Base-by-base conservation (phyloP, 2,797 vertebrate genomes). In the Rousettus madagascariensis region DNA sequence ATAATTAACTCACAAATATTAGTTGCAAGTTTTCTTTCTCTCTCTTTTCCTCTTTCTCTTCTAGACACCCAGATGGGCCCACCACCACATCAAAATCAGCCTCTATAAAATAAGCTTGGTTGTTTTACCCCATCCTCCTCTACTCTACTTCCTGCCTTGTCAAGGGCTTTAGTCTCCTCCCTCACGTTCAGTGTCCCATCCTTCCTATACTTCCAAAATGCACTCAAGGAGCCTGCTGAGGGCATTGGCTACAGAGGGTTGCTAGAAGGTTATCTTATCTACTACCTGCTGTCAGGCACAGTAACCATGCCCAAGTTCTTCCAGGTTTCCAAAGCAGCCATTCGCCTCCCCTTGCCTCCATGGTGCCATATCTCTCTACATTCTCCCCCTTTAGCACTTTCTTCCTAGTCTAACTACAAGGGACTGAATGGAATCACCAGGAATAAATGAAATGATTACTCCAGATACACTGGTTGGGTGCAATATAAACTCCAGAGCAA, bases 21-120 rank as follows among this genome's bases (percentile, higher is more conserved):
- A 43, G 79, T n/a, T 68, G 36, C 24, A 85, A 22, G 30, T 75
- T n/a, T 83, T 91, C 75, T 90, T 82, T 8, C 43, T 77, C 20
- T 28, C 30, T 22, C 30, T 43, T 46, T 82, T 65, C 41, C 41
- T 85, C 20, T 72, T 89, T 30, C 36, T 24, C 28, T 38, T 49
- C 20, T 19, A 41, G 49, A 89, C 51, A 46, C 16, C 11, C 63
- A 63, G 26, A 55, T 13, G 26, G 36, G 11, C 20, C 24, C 20
- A 43, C 33, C 28, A 11, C 68, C 49, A 68, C 36, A 65, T 28
- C 9, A 66, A n/a, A 61, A 38, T 71, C 74, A 51, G 43, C 30
- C 51, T 68, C 46, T 28, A 20, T 16, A 30, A 49, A 57, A 49
- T 24, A 51, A 90, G 77, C 49, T 75, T 26, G 15, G 46, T 19